These are phyloP conservation scores for Dendrolimus pini DNA, from an alignment of 2,888 invertebrate genomes.

Conservation along the genomic window DNA sequence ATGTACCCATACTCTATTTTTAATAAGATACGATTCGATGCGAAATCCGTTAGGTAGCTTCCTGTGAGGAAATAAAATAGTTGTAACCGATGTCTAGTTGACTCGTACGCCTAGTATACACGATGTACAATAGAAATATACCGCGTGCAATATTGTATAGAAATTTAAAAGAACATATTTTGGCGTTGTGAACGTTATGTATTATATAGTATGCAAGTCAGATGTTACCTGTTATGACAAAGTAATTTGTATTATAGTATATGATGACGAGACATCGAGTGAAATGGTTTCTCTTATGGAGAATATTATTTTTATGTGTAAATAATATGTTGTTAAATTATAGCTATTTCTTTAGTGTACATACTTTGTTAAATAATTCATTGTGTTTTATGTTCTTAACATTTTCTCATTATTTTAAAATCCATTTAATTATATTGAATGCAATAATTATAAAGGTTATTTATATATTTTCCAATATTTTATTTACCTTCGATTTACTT, in stretches of 20 bases:
- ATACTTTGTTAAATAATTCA: constrained; percentile 65
- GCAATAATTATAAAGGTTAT: constrained; percentile 38
- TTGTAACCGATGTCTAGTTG: constrained; percentile 36
- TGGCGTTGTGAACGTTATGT: constrained; percentile 76
- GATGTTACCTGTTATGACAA: constrained; percentile 77
- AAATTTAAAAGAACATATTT: constrained; percentile 58
- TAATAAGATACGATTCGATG: constrained; percentile 45
- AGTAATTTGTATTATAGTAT: constrained; percentile 70
- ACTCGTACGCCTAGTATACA: constrained; percentile 51
- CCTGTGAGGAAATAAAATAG: constrained; percentile 54
- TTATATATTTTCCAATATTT: constrained; percentile 29
- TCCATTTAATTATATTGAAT: constrained; percentile 40
- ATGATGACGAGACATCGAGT: constrained; percentile 41
- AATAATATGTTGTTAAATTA: constrained; percentile 72
- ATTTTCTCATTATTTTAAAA: constrained; percentile 40
- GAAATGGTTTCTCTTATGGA: constrained; percentile 42
- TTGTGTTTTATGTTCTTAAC: constrained; percentile 56
- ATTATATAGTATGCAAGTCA: constrained; percentile 74
- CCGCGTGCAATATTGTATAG: constrained; percentile 76
- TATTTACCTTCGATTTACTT: constrained; percentile 16
- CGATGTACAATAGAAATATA: constrained; percentile 62
- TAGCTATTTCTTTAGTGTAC: constrained; percentile 72
- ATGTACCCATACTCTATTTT: constrained; percentile 35
- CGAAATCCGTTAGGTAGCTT: constrained; percentile 55
- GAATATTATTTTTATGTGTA: constrained; percentile 53